These are phyloP conservation scores for Pinna nobilis DNA, from an alignment of 1,140 invertebrate genomes.

Conservation along the genomic window DNA sequence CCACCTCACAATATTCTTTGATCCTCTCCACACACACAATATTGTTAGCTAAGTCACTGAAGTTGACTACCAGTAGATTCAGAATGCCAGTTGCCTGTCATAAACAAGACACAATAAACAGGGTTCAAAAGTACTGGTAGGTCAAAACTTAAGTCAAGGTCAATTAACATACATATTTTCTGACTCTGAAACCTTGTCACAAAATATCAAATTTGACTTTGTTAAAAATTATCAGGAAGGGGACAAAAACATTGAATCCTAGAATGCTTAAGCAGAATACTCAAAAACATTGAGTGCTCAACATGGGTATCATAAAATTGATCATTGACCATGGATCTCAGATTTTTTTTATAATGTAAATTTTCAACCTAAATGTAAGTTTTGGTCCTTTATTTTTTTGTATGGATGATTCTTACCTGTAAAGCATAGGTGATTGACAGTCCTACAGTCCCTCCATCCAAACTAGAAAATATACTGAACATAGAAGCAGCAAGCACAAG, in stretches of 20 bases:
- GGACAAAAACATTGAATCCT: too few relatives aligned
- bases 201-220: too few relatives aligned
- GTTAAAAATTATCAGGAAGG: too few relatives aligned
- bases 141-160: not conserved
- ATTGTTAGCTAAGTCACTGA: conserved; percentile 97
- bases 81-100: conserved; percentile 87
- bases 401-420: conserved; percentile 62
- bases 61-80: conserved; percentile 96
- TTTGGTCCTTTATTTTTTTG: not conserved
- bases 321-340: not conserved
- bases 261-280: too few relatives aligned
- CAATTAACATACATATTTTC: too few relatives aligned
- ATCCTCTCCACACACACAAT: conserved; percentile 98
- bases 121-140: not conserved
- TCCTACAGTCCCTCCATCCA: conserved; percentile 73
- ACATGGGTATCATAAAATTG: too few relatives aligned
- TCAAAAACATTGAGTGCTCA: too few relatives aligned
- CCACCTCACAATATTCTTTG: conserved; percentile 85
- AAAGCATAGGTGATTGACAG: conserved; percentile 74
- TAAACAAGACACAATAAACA: not conserved
- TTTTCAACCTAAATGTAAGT: too few relatives aligned
- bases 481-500: conserved; percentile 77
- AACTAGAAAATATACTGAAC: conserved; percentile 73
- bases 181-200: too few relatives aligned
- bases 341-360: not conserved